Evolutionary conservation across 1,140 invertebrate species (phyloP).

Genomic region (Arion vulgaris): DNA sequence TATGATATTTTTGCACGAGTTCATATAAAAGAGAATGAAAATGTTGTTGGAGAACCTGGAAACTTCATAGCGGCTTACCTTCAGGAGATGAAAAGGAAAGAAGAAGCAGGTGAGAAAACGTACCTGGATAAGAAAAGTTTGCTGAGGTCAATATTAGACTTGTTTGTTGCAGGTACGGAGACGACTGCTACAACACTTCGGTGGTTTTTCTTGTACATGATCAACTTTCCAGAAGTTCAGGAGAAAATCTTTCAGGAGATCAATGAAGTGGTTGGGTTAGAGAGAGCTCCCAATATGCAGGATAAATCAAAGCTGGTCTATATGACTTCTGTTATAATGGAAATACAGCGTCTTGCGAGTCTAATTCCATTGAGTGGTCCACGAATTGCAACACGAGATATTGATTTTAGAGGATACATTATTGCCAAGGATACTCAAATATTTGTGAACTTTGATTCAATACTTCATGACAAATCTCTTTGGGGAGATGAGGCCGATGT

Average conservation of each 20-base stretch:
- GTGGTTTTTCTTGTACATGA: conserved; percentile 90
- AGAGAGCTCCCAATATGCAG: conserved; percentile 33
- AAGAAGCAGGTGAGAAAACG: neutral
- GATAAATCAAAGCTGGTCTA: conserved; percentile 47
- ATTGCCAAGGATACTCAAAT: conserved; percentile 65
- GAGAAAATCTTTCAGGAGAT: conserved; percentile 88
- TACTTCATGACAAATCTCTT: conserved; percentile 59
- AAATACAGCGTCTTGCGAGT: conserved; percentile 51
- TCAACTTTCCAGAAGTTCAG: conserved; percentile 82
- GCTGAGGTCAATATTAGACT: conserved; percentile 74
- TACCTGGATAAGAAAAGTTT: conserved; percentile 40
- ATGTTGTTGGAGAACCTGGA: neutral
- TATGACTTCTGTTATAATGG: conserved; percentile 48
- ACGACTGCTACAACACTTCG: conserved; percentile 87
- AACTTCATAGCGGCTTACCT: conserved; percentile 4
- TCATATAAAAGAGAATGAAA: neutral
- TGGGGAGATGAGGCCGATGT: conserved; percentile 80
- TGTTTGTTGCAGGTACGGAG: conserved; percentile 92
- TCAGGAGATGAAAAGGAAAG: conserved; percentile 3
- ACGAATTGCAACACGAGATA: conserved; percentile 55
- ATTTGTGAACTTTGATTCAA: conserved; percentile 62
- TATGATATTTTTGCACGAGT: conserved; percentile 4
- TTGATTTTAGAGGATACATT: conserved; percentile 57
- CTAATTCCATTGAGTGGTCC: conserved; percentile 65
- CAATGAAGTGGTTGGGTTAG: conserved; percentile 72